Evolutionary conservation across 2,797 vertebrate species (phyloP).

Genomic region (Columba guinea): DNA sequence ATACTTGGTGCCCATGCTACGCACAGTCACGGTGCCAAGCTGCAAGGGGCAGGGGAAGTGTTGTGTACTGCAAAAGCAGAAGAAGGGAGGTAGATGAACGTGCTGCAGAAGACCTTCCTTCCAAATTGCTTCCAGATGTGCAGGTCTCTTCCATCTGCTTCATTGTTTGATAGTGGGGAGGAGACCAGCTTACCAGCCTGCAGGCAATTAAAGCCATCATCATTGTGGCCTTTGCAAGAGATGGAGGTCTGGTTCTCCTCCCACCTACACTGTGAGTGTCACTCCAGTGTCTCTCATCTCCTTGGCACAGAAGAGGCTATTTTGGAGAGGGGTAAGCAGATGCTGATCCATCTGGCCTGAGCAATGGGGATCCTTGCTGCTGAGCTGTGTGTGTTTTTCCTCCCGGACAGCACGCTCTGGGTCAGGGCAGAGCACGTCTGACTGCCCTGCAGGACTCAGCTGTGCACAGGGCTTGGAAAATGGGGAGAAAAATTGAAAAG

Average conservation of each 20-base stretch:
- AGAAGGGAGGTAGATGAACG: neutral
- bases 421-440: neutral
- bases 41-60: neutral
- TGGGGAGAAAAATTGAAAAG: neutral
- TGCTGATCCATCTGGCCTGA: neutral
- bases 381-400: neutral
- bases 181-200: neutral
- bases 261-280: neutral
- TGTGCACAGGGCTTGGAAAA: neutral
- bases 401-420: neutral
- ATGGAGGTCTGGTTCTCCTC: neutral
- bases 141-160: neutral
- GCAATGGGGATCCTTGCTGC: neutral
- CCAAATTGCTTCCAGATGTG: neutral
- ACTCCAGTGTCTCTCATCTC: neutral
- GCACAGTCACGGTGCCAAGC: neutral
- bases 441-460: neutral
- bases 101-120: neutral
- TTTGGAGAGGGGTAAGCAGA: neutral
- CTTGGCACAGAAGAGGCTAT: neutral
- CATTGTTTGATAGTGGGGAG: neutral
- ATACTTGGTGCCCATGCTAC: neutral
- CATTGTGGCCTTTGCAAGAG: neutral
- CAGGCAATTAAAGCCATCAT: neutral
- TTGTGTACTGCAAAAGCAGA: neutral